Base-by-base conservation (phyloP, 1,140 invertebrate species). In the Probaryconus sp. region DNA sequence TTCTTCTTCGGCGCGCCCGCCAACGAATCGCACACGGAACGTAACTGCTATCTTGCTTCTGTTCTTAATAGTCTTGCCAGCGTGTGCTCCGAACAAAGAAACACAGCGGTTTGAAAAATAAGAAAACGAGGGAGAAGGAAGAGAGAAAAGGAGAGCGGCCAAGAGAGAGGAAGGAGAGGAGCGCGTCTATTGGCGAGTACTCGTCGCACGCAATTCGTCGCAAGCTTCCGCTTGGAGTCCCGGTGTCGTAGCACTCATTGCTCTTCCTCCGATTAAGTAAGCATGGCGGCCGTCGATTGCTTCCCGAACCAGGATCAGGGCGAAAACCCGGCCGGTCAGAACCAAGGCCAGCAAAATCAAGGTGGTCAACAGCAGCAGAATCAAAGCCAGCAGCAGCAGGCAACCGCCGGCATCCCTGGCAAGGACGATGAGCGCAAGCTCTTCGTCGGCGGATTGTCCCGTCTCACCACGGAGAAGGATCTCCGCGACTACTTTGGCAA, bases 401-500 rank as follows among this genome's bases (percentile, higher is more conserved):
- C 85, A 0, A 88, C 86, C n/a, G 87, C 87, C 21, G 85, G 85
- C 28, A 88, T 87, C 10, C 88, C 88, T 7, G 89, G 88, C 17
- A 87, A 86, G 58, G 88, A 89, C 51, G 88, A 89, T 70, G 87
- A 89, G 60, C 83, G 89, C 50, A 89, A 90, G 77, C 77, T 89
- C 13, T 89, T 89, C 76, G 79, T 89, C 17, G 88, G 88, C 50
- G 88, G 88, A 3, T 67, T 89, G 1, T 88, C 88, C 11, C 81
- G 87, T 16, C 85, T 85, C 50, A 89, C 88, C 14, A 88, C 86
- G 14, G 89, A 90, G 50, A 85, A 88, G 53, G 91, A 92, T 70
- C 76, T 92, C 9, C 88, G 88, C 11, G 90, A 91, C 43, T 89
- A 92, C 80, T 92, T 92, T 73, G 83, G 87, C 17, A 90, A 91